Percentiles rank a stretch among this genome's conserved stretches.
Conservation (phyloP, 2,888 invertebrate species). For the Clepsis dumicolana region DNA sequence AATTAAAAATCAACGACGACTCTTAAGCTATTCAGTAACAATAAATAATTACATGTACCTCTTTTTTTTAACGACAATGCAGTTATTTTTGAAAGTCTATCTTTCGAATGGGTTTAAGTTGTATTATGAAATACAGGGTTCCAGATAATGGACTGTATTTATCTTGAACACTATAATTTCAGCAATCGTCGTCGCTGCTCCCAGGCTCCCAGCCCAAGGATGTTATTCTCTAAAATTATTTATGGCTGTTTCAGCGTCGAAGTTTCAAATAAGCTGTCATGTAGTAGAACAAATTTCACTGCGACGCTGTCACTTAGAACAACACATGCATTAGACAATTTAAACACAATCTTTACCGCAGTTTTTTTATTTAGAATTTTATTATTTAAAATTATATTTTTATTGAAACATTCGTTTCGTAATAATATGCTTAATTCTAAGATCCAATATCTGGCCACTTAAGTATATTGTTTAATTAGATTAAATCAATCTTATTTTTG, state of each 20-base stretch:
- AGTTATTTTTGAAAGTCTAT: not conserved
- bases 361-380: constrained; percentile 1
- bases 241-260: too few relatives aligned
- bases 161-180: too few relatives aligned
- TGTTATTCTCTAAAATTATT: too few relatives aligned
- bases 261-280: too few relatives aligned
- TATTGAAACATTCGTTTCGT: constrained; percentile 16
- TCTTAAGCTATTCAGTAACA: not conserved
- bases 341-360: not conserved
- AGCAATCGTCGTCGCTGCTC: not conserved
- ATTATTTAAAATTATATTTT: constrained; percentile 19
- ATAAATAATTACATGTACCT: not conserved
- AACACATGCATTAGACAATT: too few relatives aligned
- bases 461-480: not conserved
- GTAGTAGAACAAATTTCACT: too few relatives aligned
- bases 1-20: constrained; percentile 2
- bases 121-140: not conserved
- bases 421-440: constrained; percentile 15
- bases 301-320: too few relatives aligned
- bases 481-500: not conserved
- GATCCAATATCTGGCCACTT: constrained; percentile 22
- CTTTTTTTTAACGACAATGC: not conserved
- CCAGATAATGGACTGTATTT: too few relatives aligned
- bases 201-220: too few relatives aligned
- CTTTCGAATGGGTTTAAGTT: not conserved